Evolutionary conservation across 2,797 vertebrate species (phyloP).

Genomic region (Acanthis flammea): DNA sequence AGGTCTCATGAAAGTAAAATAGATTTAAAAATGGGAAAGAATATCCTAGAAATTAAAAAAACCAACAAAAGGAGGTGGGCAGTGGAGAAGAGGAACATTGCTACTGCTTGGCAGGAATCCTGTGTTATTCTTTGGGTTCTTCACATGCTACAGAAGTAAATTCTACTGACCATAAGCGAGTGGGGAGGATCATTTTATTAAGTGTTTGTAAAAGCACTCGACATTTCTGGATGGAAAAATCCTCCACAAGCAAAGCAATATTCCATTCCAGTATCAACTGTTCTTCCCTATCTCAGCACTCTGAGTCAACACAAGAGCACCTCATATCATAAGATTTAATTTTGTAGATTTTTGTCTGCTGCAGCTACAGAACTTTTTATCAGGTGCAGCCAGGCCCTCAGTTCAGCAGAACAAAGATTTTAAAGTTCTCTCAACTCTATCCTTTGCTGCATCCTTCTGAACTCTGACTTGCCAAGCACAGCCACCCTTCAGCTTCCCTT

Average conservation of each 20-base stretch:
- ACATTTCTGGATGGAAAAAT: not conserved
- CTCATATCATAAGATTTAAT: not conserved
- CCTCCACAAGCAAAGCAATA: not conserved
- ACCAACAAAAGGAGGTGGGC: not conserved
- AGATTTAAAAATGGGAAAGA: slow-evolving; percentile 23
- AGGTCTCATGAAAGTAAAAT: not conserved
- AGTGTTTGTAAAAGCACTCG: not conserved
- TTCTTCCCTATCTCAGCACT: not conserved
- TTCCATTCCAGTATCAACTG: not conserved
- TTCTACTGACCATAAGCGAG: not conserved
- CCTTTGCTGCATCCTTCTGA: not conserved
- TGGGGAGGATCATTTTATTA: not conserved
- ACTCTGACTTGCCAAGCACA: not conserved
- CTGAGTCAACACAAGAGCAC: not conserved
- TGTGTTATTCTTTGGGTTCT: not conserved
- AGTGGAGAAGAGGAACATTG: not conserved
- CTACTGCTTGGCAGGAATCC: not conserved
- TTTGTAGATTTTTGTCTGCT: not conserved
- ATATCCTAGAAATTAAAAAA: not conserved
- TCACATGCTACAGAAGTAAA: not conserved
- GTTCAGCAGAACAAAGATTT: not conserved
- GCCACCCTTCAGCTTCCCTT: not conserved
- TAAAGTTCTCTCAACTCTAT: not conserved
- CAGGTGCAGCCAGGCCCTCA: not conserved
- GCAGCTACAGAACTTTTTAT: not conserved